Evolutionary conservation across 2,113 vertebrate species (phyloP).

Genomic region (Bos taurus): DNA sequence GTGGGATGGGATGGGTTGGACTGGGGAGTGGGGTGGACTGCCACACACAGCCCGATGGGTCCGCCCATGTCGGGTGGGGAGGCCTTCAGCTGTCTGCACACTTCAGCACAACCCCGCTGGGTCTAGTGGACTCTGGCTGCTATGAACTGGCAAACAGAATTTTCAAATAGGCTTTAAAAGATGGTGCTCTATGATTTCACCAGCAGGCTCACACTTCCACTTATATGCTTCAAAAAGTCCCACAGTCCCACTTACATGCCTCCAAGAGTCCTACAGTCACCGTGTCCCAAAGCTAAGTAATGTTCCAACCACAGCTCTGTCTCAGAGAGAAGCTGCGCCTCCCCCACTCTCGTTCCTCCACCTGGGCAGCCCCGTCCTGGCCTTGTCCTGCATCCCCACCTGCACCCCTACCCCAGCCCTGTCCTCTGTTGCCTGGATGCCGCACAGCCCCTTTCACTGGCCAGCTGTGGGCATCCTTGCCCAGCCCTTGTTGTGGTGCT

Average conservation of each 20-base stretch:
- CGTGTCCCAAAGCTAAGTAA: rapidly evolving
- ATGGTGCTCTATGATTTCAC: background rate
- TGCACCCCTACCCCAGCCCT: background rate
- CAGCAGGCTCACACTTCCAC: too few species aligned
- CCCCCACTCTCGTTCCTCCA: rapidly evolving
- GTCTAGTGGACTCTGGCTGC: background rate
- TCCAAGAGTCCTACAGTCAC: background rate
- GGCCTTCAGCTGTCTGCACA: background rate
- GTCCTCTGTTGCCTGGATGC: background rate
- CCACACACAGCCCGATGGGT: background rate
- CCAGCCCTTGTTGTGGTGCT: background rate
- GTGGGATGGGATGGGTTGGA: background rate
- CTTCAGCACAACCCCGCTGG: background rate
- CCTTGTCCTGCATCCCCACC: background rate
- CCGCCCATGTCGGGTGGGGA: background rate
- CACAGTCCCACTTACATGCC: background rate
- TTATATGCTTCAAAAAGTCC: background rate
- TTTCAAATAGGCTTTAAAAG: background rate
- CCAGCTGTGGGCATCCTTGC: background rate
- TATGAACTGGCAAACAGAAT: background rate
- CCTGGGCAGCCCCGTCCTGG: background rate
- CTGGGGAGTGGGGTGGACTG: background rate
- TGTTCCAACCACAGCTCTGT: background rate
- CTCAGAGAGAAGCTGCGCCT: background rate
- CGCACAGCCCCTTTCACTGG: background rate